Base-by-base conservation (phyloP, 2,797 vertebrate genomes). In the Fringilla coelebs region DNA sequence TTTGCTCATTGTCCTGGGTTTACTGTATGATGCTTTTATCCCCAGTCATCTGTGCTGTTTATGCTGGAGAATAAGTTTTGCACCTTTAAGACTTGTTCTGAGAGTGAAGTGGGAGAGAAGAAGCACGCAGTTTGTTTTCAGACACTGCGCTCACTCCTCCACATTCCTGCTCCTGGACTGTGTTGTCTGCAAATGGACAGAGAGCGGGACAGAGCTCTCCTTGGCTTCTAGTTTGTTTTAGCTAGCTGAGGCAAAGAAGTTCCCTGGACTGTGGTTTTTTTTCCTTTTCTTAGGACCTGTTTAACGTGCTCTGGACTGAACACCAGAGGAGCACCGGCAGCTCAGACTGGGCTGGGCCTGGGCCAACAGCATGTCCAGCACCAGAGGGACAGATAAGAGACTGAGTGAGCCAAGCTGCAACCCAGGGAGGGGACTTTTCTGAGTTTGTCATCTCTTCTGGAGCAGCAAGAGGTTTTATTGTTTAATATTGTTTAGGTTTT, bases 361-460 rank as follows among this genome's bases (percentile, higher is more conserved):
- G 20, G 32, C 32, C 9, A 1, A 1, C 0, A 13, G 13, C 54
- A 55, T 15, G n/a, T 22, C 32, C 54, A 55, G 54, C 3, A 3
- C 32, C 7, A 1, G 32, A n/a, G 54, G 21, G 54, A 55, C 54
- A n/a, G 20, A n/a, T n/a, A 10, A 55, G 32, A 24, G 54, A 55
- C 31, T n/a, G 32, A 55, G 13, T n/a, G 54, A 55, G 54, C 20
- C 2, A 1, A 55, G 1, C 31, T 54, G 20, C 21, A 24, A n/a
- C 21, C 21, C 3, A 1, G 32, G 54, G 54, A 55, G 6, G 13
- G 54, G 9, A 24, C 21, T n/a, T 46, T 32, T 10, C 32, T 55
- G 21, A 55, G 54, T n/a, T 24, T 22, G 32, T 24, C 32, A n/a
- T n/a, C 19, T 22, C 32, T 55, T 55, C 21, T 55, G 6, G 6